These are phyloP conservation scores for Acleris laterana DNA, from an alignment of 2,888 invertebrate species.

Conservation along the genomic window DNA sequence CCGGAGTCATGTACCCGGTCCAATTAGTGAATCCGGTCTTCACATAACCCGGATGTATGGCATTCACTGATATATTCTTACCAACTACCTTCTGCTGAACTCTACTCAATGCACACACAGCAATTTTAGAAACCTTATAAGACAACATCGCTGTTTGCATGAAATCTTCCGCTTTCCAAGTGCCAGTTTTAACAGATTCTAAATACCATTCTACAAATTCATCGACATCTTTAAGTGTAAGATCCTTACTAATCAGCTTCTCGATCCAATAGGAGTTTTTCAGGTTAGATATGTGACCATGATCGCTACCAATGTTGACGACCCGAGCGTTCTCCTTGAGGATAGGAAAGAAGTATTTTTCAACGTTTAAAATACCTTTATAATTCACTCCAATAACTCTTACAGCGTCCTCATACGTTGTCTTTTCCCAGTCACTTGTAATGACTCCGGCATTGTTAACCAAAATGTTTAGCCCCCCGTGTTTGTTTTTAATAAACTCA, in stretches of 20 bases:
- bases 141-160: slow-evolving; percentile 39
- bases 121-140: slow-evolving; percentile 47
- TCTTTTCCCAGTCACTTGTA: slow-evolving; percentile 39
- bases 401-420: slow-evolving; percentile 48
- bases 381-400: slow-evolving; percentile 49
- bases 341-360: slow-evolving; percentile 47
- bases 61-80: slow-evolving; percentile 45
- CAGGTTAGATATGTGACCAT: slow-evolving; percentile 48
- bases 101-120: slow-evolving; percentile 45
- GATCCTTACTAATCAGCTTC: slow-evolving; percentile 41
- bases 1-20: slow-evolving; percentile 41
- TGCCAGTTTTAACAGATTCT: slow-evolving; percentile 43
- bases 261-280: slow-evolving; percentile 46
- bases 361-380: slow-evolving; percentile 44
- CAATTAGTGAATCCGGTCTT: slow-evolving; percentile 45
- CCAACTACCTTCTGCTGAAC: slow-evolving; percentile 43
- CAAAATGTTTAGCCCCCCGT: slow-evolving; percentile 51
- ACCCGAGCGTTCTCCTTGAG: slow-evolving; percentile 48
- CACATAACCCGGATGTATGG: slow-evolving; percentile 48
- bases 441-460: slow-evolving; percentile 52
- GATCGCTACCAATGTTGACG: slow-evolving; percentile 47
- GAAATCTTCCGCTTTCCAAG: slow-evolving; percentile 45
- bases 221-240: slow-evolving; percentile 44
- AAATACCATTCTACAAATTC: slow-evolving; percentile 48
- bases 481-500: slow-evolving; percentile 44